Base-by-base conservation (phyloP, 2,888 invertebrate genomes). In the Campoletis raptor region DNA sequence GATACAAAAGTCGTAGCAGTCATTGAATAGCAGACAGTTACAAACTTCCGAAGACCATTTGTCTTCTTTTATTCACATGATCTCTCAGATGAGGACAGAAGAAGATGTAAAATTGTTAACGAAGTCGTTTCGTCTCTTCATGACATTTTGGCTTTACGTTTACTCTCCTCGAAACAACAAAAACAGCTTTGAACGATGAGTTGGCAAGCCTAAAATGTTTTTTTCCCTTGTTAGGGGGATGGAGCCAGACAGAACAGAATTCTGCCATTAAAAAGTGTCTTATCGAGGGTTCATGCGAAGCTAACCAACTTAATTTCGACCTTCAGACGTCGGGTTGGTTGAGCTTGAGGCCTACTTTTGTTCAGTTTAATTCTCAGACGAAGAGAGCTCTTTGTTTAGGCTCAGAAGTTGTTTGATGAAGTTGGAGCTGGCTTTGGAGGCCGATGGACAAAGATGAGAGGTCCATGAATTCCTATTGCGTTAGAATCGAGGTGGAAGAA, bases 61-160 rank as follows among this genome's bases (percentile, higher is more conserved):
- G 70, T 76, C 54, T 42, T 61, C 45, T 57, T 54, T 70, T 66
- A 36, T 54, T n/a, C 72, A 24, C 52, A 42, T 12, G 37, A 72
- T 66, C 30, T 64, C 54, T 54, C 45, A 30, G 57, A 30, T 4
- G 45, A 4, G n/a, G 12, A 78, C n/a, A 36, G 42, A 76, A 76
- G 73, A 21, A 77, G 48, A 40, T 45, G 15, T 12, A 54, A 72
- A 79, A 80, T 67, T 40, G 54, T 78, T 74, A 57, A 45, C 64
- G 24, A 79, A 73, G 64, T 81, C 72, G 66, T 54, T 45, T 48
- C 10, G 76, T 61, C 10, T 74, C 73, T 66, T 57, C 18, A 24
- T 30, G 48, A 45, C 36, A 36, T n/a, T 66, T 52, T 9, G 72
- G 45, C 36, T 52, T 36, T 5, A 5, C 57, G 30, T 61, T 30